Conservation (phyloP, 2,888 invertebrate species). For the Eupithecia tripunctaria region DNA sequence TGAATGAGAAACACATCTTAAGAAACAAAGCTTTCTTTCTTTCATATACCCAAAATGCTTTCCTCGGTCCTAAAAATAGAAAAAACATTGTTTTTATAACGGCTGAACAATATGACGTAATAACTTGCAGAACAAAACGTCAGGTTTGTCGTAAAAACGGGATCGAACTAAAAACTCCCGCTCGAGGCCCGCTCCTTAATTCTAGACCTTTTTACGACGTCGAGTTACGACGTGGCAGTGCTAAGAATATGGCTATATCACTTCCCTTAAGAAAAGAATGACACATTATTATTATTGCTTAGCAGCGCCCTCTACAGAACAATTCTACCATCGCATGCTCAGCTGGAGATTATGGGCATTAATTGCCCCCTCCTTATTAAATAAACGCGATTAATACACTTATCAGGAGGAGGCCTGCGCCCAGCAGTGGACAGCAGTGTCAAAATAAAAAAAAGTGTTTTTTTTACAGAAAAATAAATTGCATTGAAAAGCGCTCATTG, state of each 20-base stretch:
- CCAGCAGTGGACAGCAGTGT: too few relatives aligned
- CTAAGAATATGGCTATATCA: background rate
- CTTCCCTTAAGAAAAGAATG: background rate
- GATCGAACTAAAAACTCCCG: conserved; percentile 45
- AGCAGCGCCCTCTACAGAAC: too few relatives aligned
- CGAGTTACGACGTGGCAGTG: conserved; percentile 38
- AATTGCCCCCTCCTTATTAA: too few relatives aligned
- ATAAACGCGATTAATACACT: too few relatives aligned
- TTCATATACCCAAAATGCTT: background rate
- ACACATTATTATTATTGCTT: too few relatives aligned
- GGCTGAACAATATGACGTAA: conserved; percentile 13
- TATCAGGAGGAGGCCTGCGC: too few relatives aligned
- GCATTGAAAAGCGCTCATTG: too few relatives aligned
- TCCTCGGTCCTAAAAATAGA: background rate
- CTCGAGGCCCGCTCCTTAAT: conserved; percentile 33
- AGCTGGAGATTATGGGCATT: too few relatives aligned
- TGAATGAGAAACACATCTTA: background rate
- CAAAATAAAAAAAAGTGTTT: too few relatives aligned
- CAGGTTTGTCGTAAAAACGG: conserved; percentile 36
- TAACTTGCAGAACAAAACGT: conserved; percentile 37
- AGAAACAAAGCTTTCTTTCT: background rate
- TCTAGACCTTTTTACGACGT: conserved; percentile 45
- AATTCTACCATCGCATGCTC: too few relatives aligned
- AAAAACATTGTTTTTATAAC: conserved; percentile 5
- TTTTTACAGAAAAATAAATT: too few relatives aligned